Base-by-base conservation (phyloP, 1,140 invertebrate species). In the Muscidifurax raptorellus region DNA sequence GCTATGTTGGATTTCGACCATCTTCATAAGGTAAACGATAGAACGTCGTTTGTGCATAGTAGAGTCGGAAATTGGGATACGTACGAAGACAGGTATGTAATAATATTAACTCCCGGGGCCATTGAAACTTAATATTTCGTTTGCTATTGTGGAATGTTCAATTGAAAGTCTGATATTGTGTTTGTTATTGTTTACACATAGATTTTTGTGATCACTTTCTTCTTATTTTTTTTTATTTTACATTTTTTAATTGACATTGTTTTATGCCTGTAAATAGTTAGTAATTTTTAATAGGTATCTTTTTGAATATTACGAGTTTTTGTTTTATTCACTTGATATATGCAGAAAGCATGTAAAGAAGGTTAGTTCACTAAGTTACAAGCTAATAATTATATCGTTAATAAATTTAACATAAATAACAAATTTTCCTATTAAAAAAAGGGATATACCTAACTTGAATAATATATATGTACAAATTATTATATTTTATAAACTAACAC, bases 1-100 rank as follows among this genome's bases (percentile, higher is more conserved):
- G 92, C 91, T 83, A 89, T 92, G 88, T 88, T 92, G 89, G 92
- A 93, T 90, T 90, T 87, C 82, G 91, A 93, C 83, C 86, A 89
- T 47, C 87, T 88, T 85, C 91, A 91, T 88, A 93, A 91, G 90
- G 87, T 86, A 85, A 90, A 91, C 32, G 91, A 92, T 88, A 93
- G 91, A 86, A 86, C 90, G 88, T 93, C 92, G 83, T 87, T 90
- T 81, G 88, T 87, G 82, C 89, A 91, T 89, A 92, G 87, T 88
- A 92, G 84, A 88, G 78, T 90, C 52, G 89, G 88, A 79, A 90
- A 91, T 89, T 92, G 87, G 90, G 92, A 93, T 88, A 86, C 89
- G 36, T 90, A 85, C 86, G 90, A 90, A 80, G 89, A 92, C 86
- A 92, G 91, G 92, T 92, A 90, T 27, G 90, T 91, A 69, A 10